These are phyloP conservation scores for Babyrousa celebensis DNA, from an alignment of 2,797 vertebrate genomes.

Conservation along the genomic window DNA sequence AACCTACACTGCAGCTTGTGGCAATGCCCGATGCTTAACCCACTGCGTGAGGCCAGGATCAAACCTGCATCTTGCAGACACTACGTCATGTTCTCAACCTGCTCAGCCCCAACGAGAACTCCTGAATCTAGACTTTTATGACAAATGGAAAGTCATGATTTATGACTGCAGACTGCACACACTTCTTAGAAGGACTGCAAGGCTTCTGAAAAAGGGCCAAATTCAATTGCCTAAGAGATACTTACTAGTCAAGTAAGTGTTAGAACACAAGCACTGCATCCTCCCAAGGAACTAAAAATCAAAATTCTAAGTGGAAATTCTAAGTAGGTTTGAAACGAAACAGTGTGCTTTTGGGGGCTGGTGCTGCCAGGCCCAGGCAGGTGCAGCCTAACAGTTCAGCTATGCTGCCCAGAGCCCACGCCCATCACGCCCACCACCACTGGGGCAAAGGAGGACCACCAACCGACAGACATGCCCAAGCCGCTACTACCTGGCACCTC, in stretches of 20 bases:
- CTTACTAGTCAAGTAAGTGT: background rate
- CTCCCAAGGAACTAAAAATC: background rate
- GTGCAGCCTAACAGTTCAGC: background rate
- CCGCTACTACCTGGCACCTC: background rate
- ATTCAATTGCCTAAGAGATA: background rate
- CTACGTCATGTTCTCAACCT: too few species aligned
- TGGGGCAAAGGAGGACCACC: background rate
- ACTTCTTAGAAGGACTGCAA: background rate
- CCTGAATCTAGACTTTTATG: background rate
- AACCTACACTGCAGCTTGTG: too few species aligned
- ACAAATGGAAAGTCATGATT: background rate
- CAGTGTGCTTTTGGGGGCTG: background rate
- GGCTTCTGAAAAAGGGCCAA: conserved; percentile 10
- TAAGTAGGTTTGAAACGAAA: background rate
- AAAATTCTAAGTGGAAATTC: background rate
- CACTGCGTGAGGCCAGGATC: too few species aligned
- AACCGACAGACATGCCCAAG: too few species aligned
- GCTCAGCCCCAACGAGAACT: too few species aligned
- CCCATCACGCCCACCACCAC: too few species aligned
- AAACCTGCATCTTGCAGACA: too few species aligned
- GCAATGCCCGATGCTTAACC: too few species aligned
- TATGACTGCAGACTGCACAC: background rate
- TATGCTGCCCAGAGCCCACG: background rate
- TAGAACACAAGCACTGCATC: background rate
- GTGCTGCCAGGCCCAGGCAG: background rate